Base-by-base conservation (phyloP, 2,797 vertebrate species). In the Myotis daubentonii region DNA sequence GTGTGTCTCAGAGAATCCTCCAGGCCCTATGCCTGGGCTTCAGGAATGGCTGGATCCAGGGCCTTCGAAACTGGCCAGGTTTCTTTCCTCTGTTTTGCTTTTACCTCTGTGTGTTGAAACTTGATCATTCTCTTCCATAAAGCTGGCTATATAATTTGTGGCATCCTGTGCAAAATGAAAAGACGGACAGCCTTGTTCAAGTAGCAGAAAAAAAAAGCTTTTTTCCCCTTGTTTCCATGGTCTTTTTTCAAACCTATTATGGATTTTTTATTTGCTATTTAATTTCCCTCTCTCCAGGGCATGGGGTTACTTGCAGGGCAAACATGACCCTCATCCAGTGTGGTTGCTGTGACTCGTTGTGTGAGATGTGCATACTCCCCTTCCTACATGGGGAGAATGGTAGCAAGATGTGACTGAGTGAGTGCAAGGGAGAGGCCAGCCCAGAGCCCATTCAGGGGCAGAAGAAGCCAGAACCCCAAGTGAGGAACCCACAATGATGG, bases 231-330 rank as follows among this genome's bases (percentile, higher is more conserved):
- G 25, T 16, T 87, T 80, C 33, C 6, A 1, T 38, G 10, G 6
- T 80, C 36, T 89, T 91, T 80, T 53, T 81, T 90, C 92, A 53
- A 82, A 28, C 22, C 9, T 87, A 30, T 30, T 9, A 8, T 16
- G 47, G 6, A 25, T 11, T 79, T 94, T 92, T 70, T 44, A 57
- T 25, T 55, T 84, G 12, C 81, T 41, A 33, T 60, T 76, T 78
- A 38, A 74, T 78, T 53, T 36, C 44, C 28, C 6, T 72, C 6
- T 89, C 28, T 78, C 19, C 53, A 19, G 23, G 30, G 41, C 65
- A 36, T 17, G 23, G 25, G 75, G 5, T 22, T 17, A 36, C 23
- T 53, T 53, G 16, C 17, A 41, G 8, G 89, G 17, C 25, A 82
- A 74, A 49, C 38, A 8, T 1, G 30, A 41, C 7, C 20, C 47